Evolutionary conservation across 2,113 vertebrate genomes (phyloP), one percentile per base, ranked within the genome.

Genomic region (Bujurquina vittata): DNA sequence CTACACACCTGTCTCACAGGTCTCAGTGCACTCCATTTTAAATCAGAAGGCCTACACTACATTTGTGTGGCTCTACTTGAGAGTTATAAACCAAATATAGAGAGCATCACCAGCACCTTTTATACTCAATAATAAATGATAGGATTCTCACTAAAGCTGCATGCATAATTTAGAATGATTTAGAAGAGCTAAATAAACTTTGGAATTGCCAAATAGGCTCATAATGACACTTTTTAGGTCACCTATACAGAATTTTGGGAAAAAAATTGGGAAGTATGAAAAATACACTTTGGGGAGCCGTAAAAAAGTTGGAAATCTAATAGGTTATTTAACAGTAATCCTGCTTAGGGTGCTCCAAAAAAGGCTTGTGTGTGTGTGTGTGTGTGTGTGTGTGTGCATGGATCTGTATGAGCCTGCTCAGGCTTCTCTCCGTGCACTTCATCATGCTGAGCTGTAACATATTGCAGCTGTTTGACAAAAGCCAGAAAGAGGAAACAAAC

Each of bases 401-500:
- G 63, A 69, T 69, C 15, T 69, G 40, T 29, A 73, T 2, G 2
- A 87, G 82, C 20, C 43, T 18, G 52, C 60, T 75, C 58, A 79
- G 58, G 35, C 37, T 4, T 20, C 33, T 74, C 65, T 69, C 65
- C 31, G 17, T 43, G 49, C 80, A 18, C 58, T 72, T 76, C 65
- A 84, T 90, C 80, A 77, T n/a, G 77, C 75, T 77, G 84, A 90
- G 84, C 74, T 54, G 65, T 63, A 84, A 84, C 83, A 84, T 81
- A 84, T 54, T 84, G 63, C 75, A 43, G 75, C 79, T 88, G 61
- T 86, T 83, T 56, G 56, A 87, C 87, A 88, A 80, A 89, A 85
- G 81, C 80, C 62, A 22, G 57, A 74, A 87, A 85, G 54, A 72
- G 84, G 84, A 86, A 83, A 81, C 75, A 85, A 73, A 84, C 69